phyloP scores from a whole-genome alignment of 2,888 invertebrate genomes.

The Hybos culiciformis region DNA sequence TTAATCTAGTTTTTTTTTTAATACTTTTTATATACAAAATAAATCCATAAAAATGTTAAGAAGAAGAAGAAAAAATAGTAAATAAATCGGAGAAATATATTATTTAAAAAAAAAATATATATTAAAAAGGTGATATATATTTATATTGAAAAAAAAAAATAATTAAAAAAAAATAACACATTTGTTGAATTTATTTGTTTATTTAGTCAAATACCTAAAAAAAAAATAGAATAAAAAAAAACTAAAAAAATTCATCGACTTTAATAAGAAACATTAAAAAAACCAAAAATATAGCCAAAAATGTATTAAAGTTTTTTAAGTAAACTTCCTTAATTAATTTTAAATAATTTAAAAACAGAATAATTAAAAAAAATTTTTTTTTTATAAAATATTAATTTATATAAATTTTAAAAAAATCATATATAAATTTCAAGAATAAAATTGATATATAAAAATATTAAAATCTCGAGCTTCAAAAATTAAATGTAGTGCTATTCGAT shows the following conservation, averaged over 20 bases:
- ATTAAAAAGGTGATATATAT: conserved; percentile 17
- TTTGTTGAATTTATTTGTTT: conserved; percentile 15
- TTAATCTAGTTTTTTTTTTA: too few relatives aligned
- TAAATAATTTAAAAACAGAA: conserved; percentile 5
- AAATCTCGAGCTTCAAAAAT: conserved; percentile 1
- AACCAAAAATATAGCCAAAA: conserved; percentile 5
- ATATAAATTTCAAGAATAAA: not conserved
- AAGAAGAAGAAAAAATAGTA: not conserved
- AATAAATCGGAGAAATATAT: not conserved
- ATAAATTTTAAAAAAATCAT: not conserved
- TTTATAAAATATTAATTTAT: not conserved
- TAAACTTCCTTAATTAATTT: conserved; percentile 9
- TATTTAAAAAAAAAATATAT: conserved; percentile 13
- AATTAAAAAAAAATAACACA: conserved; percentile 8
- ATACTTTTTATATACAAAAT: too few relatives aligned
- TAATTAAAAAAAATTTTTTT: not conserved
- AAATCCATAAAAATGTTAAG: not conserved
- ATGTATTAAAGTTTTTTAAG: conserved; percentile 13
- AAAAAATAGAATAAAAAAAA: conserved; percentile 8
- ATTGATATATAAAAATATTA: not conserved
- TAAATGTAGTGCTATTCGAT: too few relatives aligned
- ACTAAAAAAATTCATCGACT: conserved; percentile 13
- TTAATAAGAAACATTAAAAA: conserved; percentile 9
- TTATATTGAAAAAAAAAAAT: conserved; percentile 7
- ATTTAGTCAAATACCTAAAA: conserved; percentile 13